Conservation (phyloP, 30 jellyfish, hydroid and myxozoan species). For the Calvadosia cruxmelitensis region DNA sequence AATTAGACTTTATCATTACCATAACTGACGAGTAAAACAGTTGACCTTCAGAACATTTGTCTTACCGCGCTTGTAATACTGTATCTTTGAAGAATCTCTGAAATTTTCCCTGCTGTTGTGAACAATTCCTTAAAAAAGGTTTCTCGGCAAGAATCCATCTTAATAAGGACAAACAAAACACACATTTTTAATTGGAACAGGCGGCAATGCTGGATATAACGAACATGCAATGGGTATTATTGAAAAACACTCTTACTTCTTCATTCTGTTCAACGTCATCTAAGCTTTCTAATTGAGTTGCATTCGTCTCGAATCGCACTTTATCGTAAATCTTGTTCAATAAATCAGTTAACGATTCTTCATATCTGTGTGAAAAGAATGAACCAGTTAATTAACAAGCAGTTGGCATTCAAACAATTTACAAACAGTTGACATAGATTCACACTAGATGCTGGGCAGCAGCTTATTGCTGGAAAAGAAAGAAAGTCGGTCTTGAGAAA, state of each 20-base stretch:
- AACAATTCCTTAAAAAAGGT: constrained; percentile 36
- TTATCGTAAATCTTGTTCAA: not conserved
- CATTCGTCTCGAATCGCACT: not conserved
- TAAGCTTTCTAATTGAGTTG: not conserved
- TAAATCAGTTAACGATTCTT: not conserved
- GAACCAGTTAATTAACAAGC: no score
- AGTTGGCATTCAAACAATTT: no score
- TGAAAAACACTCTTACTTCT: not conserved
- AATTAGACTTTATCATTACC: no score
- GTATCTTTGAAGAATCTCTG: constrained; percentile 63
- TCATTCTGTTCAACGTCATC: not conserved
- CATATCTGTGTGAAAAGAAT: not conserved
- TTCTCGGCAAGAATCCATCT: constrained; percentile 69
- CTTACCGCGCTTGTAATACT: constrained; percentile 48
- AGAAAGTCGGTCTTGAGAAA: no score
- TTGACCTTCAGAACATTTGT: no score
- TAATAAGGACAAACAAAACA: not conserved
- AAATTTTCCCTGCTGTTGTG: constrained; percentile 47
- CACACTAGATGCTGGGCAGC: no score
- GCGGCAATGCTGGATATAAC: not conserved
- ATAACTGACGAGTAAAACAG: no score
- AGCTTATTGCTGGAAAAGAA: no score
- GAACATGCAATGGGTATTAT: not conserved
- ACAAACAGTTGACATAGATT: no score
- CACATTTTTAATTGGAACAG: not conserved